Base-by-base conservation (phyloP, 2,797 vertebrate genomes). In the Fundulus diaphanus region DNA sequence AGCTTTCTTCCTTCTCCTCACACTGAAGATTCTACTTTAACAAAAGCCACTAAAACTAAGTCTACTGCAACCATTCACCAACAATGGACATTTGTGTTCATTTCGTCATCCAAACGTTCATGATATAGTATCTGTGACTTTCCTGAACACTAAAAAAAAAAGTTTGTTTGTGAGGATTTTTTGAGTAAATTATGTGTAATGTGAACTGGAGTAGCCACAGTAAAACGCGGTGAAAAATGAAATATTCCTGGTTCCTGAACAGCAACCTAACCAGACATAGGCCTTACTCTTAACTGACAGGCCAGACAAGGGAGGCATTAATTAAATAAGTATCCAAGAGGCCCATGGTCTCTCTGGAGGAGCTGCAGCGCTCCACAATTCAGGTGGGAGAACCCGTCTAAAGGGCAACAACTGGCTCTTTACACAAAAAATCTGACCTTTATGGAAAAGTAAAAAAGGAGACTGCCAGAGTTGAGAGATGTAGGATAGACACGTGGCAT, bases 31-130 rank as follows among this genome's bases (percentile, higher is more conserved):
- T 74, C 33, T 69, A n/a, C 70, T 72, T 29, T 59, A 35, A 76
- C 56, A 31, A 13, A 46, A 72, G 69, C 48, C 0, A 11, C 52
- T 27, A 15, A 76, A 76, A 70, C 4, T 1, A 3, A 8, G 61
- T 67, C 33, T 35, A 37, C 18, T 61, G 57, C 31, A 35, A 61
- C 33, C 18, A 61, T 9, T 11, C 9, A 7, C 33, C 20, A 22
- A 33, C 31, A 61, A 31, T 20, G 0, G 3, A 63, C 33, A 37
- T 12, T 22, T 35, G 35, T 5, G 20, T 35, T 37, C 22, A 63
- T 35, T 63, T 63, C 69, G 11, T 2, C 52, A 77, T 68, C 29
- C 13, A 79, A 59, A 78, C 69, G 65, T 22, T 22, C 33, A 63
- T n/a, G n/a, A n/a, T n/a, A n/a, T n/a, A n/a, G n/a, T n/a, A n/a